Percentiles rank a stretch among this genome's conserved stretches.
phyloP scores from a whole-genome alignment of 2,113 vertebrate species.

The Lophura nycthemera region DNA sequence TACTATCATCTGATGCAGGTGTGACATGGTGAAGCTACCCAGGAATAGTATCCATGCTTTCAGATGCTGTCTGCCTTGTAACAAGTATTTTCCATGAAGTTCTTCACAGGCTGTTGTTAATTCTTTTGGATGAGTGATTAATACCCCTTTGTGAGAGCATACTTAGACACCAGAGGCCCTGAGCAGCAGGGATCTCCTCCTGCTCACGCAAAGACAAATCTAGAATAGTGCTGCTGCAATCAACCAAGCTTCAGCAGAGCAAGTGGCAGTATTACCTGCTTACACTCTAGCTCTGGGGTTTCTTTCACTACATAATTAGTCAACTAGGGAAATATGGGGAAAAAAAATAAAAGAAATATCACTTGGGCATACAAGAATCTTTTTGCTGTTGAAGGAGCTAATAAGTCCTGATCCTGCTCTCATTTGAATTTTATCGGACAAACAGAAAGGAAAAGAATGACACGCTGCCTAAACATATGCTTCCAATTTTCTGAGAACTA shows the following conservation, averaged over 20 bases:
- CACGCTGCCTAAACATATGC: neutral
- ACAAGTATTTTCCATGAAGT: neutral
- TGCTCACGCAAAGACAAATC: accelerated
- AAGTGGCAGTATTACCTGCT: neutral
- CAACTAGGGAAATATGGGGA: neutral
- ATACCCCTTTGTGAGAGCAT: accelerated
- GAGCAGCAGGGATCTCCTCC: neutral
- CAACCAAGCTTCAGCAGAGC: neutral
- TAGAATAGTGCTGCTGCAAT: neutral
- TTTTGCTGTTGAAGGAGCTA: neutral
- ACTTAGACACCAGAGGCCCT: accelerated
- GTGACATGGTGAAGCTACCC: accelerated
- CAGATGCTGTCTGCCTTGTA: accelerated
- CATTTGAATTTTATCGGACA: conserved; percentile 8
- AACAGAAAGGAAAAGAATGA: neutral
- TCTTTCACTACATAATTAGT: neutral
- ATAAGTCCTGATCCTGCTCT: neutral
- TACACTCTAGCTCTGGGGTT: neutral
- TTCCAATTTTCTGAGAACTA: conserved; percentile 44
- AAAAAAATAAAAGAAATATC: neutral
- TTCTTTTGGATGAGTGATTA: accelerated
- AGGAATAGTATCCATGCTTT: neutral
- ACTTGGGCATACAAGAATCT: neutral
- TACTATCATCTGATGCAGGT: neutral
- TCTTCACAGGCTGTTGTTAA: neutral